Evolutionary conservation across 2,797 vertebrate species (phyloP), one percentile per base, ranked within the genome.

Genomic region (Rhabdomys pumilio): DNA sequence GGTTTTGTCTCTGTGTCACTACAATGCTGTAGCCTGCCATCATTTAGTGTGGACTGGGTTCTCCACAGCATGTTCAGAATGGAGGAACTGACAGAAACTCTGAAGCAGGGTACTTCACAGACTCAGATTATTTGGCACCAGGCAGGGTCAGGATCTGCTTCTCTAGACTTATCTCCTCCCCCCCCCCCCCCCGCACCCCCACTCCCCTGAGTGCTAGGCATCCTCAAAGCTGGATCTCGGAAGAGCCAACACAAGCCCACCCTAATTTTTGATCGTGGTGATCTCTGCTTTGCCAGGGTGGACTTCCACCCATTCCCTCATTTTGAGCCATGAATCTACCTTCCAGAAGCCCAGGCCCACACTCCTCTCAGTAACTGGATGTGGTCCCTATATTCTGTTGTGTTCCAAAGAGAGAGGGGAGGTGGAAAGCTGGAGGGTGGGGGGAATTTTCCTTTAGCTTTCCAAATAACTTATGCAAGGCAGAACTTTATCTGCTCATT

Each of bases 101-200:
- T 20, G 47, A 20, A 76, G 41, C 29, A 8, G 55, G 50, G 82
- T 2, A 31, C 1, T 63, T 38, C 92, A 59, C 65, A 57, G 26
- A 77, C 61, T 81, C 59, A 26, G 59, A 77, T 87, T 26, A 73
- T 65, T 24, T 59, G 53, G 93, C 87, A 94, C 67, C 89, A 94
- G 94, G 91, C 77, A 97, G 47, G 88, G 76, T n/a, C 93, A 92
- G 81, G 82, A 80, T 57, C 95, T 95, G 90, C 93, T 75, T 89
- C 79, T 89, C 86, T 61, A 95, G 72, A 50, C 72, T 69, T 31
- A 38, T 53, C 59, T 94, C 65, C 75, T 75, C 8, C 17, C 10
- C 44, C 44, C 44, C 55, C 34, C 86, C 77, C 55, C 8, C 17
- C 10, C 44, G 2, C 44, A 47, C 34, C 86, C 77, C 55, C 47